Evolutionary conservation across 2,113 vertebrate genomes (phyloP), one percentile per base, ranked within the genome.

Genomic region (Silurus asotus): DNA sequence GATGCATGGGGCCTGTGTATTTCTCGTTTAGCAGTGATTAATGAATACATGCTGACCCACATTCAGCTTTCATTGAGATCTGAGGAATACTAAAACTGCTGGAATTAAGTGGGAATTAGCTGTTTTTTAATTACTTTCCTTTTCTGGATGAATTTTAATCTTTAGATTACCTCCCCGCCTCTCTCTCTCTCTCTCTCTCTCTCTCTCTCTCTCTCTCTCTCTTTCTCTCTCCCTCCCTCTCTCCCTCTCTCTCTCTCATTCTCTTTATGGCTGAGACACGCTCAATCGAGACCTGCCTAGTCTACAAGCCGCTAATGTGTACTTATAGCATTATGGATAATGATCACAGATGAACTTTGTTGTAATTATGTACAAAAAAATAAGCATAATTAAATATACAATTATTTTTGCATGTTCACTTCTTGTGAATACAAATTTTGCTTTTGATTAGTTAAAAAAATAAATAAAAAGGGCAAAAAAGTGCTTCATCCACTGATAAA

Each of bases 31-130:
- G 9, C 6, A 17, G 23, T 25, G 55, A 61, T 86, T 23, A 81
- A 86, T 81, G 65, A 86, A 86, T 51, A 81, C 37, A 61, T 19
- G 23, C 55, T 15, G 56, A 49, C 65, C 51, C 20, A 53, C 14
- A 58, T 55, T 48, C 20, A 20, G 48, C 49, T 55, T 53, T 67
- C n/a, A 78, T 0, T 65, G 69, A 20, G 11, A n/a, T 74, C 13
- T 55, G 28, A 48, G 56, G 6, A n/a, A 74, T 9, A 13, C 23
- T 28, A n/a, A n/a, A 49, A 20, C 58, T 23, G 5, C 49, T 79
- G 55, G n/a, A 79, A 45, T 59, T 59, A 79, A 19, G 5, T 59
- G 25, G 53, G 28, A 45, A 70, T 70, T 37, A 23, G 51, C 2
- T 51, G 5, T 5, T 20, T 53, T 55, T 76, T 3, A 55, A 76